These are phyloP conservation scores for Pteropus alecto DNA, from an alignment of 2,113 vertebrate genomes.

Conservation along the genomic window DNA sequence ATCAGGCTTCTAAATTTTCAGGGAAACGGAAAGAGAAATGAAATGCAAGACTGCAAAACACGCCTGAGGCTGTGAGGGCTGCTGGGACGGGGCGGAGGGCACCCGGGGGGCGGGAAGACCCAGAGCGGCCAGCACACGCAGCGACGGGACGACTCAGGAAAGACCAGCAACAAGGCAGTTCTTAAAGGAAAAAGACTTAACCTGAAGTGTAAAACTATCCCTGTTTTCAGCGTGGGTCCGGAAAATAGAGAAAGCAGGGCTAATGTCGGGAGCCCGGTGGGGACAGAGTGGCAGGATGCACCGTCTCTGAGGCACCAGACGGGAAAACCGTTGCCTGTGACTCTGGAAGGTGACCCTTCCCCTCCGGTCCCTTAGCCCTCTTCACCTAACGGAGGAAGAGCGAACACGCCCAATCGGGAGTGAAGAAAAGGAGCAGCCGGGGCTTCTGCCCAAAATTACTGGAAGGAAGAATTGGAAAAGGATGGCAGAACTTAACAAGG, in stretches of 20 bases:
- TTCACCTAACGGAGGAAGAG: not conserved
- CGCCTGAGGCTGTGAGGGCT: not conserved
- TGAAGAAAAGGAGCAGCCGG: no score
- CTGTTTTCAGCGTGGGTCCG: not conserved
- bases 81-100: not conserved
- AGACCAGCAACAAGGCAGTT: not conserved
- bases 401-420: no score
- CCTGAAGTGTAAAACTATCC: not conserved
- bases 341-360: no score
- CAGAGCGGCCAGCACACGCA: not conserved
- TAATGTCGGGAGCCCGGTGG: not conserved
- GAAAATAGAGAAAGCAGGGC: not conserved
- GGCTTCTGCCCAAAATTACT: not conserved
- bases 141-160: not conserved
- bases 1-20: not conserved
- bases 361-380: not conserved
- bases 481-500: not conserved
- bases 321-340: not conserved
- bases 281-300: not conserved
- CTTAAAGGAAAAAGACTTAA: not conserved
- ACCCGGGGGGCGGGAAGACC: no score
- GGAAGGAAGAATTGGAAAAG: not conserved
- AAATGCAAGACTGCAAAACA: not conserved
- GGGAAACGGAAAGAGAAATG: not conserved
- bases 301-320: not conserved